Conservation (phyloP, 2,888 invertebrate species). For the Phalera bucephala region DNA sequence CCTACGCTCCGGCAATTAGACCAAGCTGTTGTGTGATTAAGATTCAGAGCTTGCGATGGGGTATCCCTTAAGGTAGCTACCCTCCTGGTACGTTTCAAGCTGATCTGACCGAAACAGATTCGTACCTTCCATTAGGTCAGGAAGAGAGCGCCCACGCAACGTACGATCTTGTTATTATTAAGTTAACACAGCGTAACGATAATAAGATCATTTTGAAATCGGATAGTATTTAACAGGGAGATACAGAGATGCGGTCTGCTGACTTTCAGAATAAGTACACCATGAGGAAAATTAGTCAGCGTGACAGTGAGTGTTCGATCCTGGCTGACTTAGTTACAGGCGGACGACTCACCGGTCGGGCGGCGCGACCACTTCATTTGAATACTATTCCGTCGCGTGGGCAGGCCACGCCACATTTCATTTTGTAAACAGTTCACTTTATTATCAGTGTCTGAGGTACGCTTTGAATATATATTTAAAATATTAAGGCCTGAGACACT, state of each 20-base stretch:
- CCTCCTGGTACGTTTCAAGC: too few relatives aligned
- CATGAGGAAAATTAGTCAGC: conserved; percentile 20
- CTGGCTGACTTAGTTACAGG: conserved; percentile 19
- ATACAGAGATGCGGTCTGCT: conserved; percentile 21
- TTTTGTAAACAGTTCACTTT: conserved; percentile 3
- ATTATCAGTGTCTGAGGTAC: neutral
- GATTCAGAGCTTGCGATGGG: too few relatives aligned
- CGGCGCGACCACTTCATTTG: conserved; percentile 26
- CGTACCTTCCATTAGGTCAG: too few relatives aligned
- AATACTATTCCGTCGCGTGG: conserved; percentile 20
- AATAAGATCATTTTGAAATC: neutral
- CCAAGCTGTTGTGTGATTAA: too few relatives aligned
- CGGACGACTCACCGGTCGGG: conserved; percentile 2
- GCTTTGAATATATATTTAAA: neutral
- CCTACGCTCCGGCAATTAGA: too few relatives aligned
- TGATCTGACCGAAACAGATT: too few relatives aligned
- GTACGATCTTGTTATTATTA: too few relatives aligned
- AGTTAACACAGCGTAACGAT: too few relatives aligned
- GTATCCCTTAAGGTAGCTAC: too few relatives aligned
- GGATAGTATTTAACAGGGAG: conserved; percentile 19
- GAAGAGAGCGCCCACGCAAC: too few relatives aligned
- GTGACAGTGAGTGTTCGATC: conserved; percentile 23
- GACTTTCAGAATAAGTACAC: conserved; percentile 7
- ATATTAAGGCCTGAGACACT: neutral
- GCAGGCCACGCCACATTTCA: conserved; percentile 4